phyloP scores from a whole-genome alignment of 2,113 vertebrate genomes.

The Platysteira castanea region DNA sequence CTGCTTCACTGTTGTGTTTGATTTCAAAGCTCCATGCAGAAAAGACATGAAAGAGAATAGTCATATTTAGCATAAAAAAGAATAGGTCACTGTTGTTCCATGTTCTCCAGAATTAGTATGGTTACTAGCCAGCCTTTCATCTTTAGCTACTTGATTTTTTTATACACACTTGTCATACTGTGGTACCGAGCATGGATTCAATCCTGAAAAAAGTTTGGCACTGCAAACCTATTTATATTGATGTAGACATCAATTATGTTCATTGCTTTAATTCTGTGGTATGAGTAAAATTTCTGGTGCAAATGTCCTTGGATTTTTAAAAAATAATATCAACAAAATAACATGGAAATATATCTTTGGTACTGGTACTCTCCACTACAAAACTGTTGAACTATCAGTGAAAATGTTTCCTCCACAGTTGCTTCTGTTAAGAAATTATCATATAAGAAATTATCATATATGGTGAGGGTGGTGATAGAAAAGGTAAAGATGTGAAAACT shows the following conservation, averaged over 20 bases:
- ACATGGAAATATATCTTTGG: background rate
- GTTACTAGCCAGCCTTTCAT: background rate
- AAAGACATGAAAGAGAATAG: background rate
- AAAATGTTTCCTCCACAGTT: background rate
- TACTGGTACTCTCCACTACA: background rate
- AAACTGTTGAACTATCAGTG: background rate
- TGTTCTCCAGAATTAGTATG: background rate
- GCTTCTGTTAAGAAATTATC: background rate
- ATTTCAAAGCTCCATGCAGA: background rate
- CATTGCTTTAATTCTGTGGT: background rate
- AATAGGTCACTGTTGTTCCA: background rate
- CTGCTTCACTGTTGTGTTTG: background rate
- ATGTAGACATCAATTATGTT: background rate
- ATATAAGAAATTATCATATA: background rate
- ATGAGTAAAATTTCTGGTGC: background rate
- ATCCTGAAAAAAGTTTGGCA: background rate
- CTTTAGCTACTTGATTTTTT: background rate
- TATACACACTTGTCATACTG: background rate
- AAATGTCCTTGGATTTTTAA: background rate
- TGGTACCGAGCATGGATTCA: background rate
- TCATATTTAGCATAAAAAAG: background rate
- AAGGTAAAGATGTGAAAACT: background rate
- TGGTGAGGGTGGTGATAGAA: background rate
- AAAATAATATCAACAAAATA: background rate
- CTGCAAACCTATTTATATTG: background rate